phyloP scores from a whole-genome alignment of 2,797 vertebrate species.

The Enteromius anoplus region DNA sequence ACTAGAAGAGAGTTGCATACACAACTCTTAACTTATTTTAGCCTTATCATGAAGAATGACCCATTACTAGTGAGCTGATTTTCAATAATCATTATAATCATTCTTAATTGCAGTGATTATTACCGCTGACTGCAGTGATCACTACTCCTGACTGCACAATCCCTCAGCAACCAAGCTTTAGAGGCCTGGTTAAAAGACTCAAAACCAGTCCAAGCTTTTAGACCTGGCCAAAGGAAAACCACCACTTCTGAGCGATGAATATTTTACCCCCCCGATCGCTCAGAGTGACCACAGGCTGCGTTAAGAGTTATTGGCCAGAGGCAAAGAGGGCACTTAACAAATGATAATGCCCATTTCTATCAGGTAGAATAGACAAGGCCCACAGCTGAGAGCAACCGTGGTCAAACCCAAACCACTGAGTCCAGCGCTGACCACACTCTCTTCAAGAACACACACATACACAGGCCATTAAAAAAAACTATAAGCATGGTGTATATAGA shows the following conservation, averaged over 20 bases:
- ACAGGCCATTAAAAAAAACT: constrained; percentile 10
- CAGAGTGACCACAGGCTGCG: constrained; percentile 83
- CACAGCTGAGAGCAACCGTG: constrained; percentile 71
- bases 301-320: constrained; percentile 85
- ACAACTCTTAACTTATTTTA: not conserved
- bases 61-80: not conserved
- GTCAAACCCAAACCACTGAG: constrained; percentile 76
- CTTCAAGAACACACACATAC: constrained; percentile 55
- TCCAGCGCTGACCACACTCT: constrained; percentile 76
- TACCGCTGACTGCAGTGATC: constrained; percentile 61
- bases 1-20: not conserved
- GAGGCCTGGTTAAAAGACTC: constrained; percentile 81
- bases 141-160: not conserved
- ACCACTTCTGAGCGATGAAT: constrained; percentile 81
- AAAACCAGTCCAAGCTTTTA: constrained; percentile 81
- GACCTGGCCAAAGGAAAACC: constrained; percentile 79
- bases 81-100: constrained; percentile 61
- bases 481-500: not conserved
- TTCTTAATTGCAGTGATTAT: constrained; percentile 63
- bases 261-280: constrained; percentile 83
- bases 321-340: constrained; percentile 84
- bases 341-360: constrained; percentile 79
- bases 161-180: constrained; percentile 53
- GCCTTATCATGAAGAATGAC: not conserved
- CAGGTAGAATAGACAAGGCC: constrained; percentile 38